Conservation (phyloP, 2,797 vertebrate genomes). For the Malacoraja senta region DNA sequence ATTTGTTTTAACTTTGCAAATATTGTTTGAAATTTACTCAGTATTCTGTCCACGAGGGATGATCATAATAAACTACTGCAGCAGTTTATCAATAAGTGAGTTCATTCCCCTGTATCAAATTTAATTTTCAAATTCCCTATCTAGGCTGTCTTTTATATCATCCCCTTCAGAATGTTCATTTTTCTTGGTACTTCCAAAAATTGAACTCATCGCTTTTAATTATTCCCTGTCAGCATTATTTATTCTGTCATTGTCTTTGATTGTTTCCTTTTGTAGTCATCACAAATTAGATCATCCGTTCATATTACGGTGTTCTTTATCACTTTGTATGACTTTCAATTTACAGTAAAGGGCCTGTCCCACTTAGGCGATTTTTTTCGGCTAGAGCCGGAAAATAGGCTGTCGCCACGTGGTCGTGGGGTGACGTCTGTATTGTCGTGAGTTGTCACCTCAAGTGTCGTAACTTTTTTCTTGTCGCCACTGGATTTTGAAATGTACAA, state of each 20-base stretch:
- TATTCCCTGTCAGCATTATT: not conserved
- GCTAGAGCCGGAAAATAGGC: too few relatives aligned
- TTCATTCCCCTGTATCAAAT: not conserved
- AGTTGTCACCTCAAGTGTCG: too few relatives aligned
- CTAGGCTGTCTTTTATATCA: not conserved
- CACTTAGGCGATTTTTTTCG: too few relatives aligned
- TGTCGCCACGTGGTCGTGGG: too few relatives aligned
- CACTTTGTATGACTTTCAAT: not conserved
- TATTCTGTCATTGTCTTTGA: not conserved
- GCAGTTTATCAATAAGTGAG: slow-evolving; percentile 2
- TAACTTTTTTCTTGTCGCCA: too few relatives aligned
- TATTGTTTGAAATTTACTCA: not conserved
- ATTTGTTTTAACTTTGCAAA: not conserved
- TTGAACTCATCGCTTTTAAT: not conserved
- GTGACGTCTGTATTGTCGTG: too few relatives aligned
- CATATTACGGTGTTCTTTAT: not conserved
- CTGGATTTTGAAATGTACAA: too few relatives aligned
- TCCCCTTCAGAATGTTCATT: not conserved
- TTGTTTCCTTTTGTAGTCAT: not conserved
- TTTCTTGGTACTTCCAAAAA: not conserved
- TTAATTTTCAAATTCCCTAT: slow-evolving; percentile 7
- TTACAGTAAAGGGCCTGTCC: too few relatives aligned
- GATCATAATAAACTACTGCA: not conserved
- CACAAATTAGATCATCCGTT: not conserved
- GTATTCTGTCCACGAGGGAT: not conserved